Evolutionary conservation across 2,113 vertebrate species (phyloP), one percentile per base, ranked within the genome.

Genomic region (Meleagris gallopavo): DNA sequence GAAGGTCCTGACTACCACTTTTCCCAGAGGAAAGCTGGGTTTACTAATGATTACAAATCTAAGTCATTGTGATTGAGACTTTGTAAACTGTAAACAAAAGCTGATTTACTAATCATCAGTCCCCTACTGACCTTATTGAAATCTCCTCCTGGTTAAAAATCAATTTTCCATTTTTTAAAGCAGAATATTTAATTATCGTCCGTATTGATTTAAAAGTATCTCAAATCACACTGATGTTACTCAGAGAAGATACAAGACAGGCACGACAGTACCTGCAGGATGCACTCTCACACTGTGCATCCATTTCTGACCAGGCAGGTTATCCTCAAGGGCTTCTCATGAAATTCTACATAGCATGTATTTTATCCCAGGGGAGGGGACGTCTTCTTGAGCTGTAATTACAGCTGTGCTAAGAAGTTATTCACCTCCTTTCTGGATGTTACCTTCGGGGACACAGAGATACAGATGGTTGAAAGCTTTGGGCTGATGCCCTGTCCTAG

Each of bases 111-210:
- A 62, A 82, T 88, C 0, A 0, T 11, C 29, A 20, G 22, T 32
- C 38, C 17, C 17, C 41, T 40, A 18, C 19, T 88, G 90, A 94
- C 80, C 95, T 96, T 92, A 92, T 24, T 93, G 92, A 93, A 96
- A 95, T 86, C 81, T 76, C 60, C 78, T 96, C 48, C 73, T 64
- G 40, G 81, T 77, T 54, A 83, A 95, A 97, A 97, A 97, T 94
- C 58, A 93, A 94, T 94, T 91, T 90, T 94, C 86, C 43, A 78
- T 96, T 97, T 94, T 95, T 92, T 38, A 90, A 93, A 92, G 46
- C 24, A 86, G 80, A 89, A 86, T 94, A 58, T 95, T 96, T 96
- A 96, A 96, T 96, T 95, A 91, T 96, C 81, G 94, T 83, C 70
- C 38, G 8, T 88, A 95, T 96, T 95, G 94, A 97, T 93, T 96